Evolutionary conservation across 2,797 vertebrate species (phyloP).

Genomic region (Platalea minor): DNA sequence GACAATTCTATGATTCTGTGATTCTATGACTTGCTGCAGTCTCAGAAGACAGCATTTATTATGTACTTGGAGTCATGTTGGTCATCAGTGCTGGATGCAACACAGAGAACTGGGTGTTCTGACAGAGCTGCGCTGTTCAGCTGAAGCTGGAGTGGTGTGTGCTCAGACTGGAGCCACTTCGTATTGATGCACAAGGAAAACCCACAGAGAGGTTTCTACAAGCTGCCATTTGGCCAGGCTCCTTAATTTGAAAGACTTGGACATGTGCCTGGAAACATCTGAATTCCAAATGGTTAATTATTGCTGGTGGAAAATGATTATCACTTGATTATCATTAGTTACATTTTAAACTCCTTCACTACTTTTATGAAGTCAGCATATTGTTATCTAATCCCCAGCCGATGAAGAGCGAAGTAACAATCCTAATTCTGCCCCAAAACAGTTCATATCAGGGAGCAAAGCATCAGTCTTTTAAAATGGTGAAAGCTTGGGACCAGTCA

Average conservation of each 20-base stretch:
- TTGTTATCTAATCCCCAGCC: background rate
- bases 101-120: background rate
- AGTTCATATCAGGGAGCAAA: background rate
- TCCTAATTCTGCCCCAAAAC: background rate
- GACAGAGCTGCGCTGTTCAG: background rate
- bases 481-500: background rate
- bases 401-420: background rate
- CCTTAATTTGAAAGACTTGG: conserved; percentile 10
- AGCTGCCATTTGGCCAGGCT: background rate
- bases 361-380: background rate
- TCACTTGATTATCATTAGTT: background rate
- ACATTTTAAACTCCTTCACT: conserved; percentile 14
- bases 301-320: background rate
- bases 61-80: background rate
- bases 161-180: background rate
- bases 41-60: background rate
- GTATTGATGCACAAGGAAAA: background rate
- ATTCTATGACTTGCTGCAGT: background rate
- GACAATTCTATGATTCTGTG: too few relatives aligned
- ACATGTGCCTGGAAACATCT: background rate
- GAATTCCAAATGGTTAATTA: conserved; percentile 26
- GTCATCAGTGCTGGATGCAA: background rate
- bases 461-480: background rate
- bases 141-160: background rate
- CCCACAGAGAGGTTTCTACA: background rate